Base-by-base conservation (phyloP, 2,113 vertebrate genomes). In the Melanotaenia duboulayi region DNA sequence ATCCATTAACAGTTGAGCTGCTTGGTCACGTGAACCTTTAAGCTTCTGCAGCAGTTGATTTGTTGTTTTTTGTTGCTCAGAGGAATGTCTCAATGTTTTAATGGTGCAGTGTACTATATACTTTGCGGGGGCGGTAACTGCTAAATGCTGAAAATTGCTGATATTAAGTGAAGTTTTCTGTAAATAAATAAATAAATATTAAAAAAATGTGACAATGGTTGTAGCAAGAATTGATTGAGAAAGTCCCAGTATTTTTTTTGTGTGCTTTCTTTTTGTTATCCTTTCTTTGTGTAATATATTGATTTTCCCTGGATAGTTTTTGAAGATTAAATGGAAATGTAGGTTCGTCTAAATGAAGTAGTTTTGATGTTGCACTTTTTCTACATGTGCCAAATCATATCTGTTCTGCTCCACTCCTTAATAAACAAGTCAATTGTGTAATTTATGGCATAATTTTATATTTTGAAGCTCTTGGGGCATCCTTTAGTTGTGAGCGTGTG, bases 371-470 rank as follows among this genome's bases (percentile, higher is more conserved):
- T 76, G 67, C 80, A 86, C 79, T 83, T 90, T 23, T 88, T 89
- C 48, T 71, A 59, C 50, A 68, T 82, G 80, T 90, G 87, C 87
- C 84, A 88, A 88, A 87, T 85, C 69, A 71, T 69, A 62, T 76
- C 66, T 83, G 48, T 72, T 67, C 28, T 83, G 44, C 50, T 71
- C 46, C 19, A 62, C 40, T 56, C 37, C 67, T 81, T 40, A 87
- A 82, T 86, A 90, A 91, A 88, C 69, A 0, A 28, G 12, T 23
- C 42, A 55, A 50, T 2, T 25, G 19, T 32, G 16, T 55, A 11
- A 64, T 24, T 66, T 19, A 25, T 64, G 32, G 32, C 32, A 35
- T 28, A 28, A 28, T 35, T 35, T 35, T 35, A 35, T 1, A 35
- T 35, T 5, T 35, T 35, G 32, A 35, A 35, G 12, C 22, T 20